Evolutionary conservation across 2,113 vertebrate species (phyloP), one percentile per base, ranked within the genome.

Genomic region (Mesembrinibis cayennensis): DNA sequence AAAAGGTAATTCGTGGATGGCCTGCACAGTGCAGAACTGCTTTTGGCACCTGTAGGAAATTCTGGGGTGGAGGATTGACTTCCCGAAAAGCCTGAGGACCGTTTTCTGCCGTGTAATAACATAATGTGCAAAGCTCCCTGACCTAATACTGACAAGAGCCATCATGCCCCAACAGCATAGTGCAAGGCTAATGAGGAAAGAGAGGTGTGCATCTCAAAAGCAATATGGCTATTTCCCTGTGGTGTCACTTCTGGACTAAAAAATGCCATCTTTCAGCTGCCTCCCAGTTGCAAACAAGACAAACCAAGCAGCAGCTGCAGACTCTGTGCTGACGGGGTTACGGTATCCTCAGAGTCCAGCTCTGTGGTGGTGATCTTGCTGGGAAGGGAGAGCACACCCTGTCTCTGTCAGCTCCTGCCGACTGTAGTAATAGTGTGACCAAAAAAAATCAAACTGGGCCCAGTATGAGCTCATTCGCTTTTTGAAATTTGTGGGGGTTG

Each of bases 151-250:
- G 3, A 44, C 1, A 2, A 78, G 10, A 73, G 1, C 34, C 2
- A 1, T 49, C 10, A 29, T 0, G 0, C 9, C 27, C n/a, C 3
- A 15, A 34, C 4, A 22, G 18, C 7, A 23, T 27, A 14, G 23
- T 29, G 7, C 56, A 49, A 77, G 22, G 16, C 6, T 71, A 58
- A 71, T 45, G 74, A 55, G 61, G 53, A 87, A 82, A 19, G 26
- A 79, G 19, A 73, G 30, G 11, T 1, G 1, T 0, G 0, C 30
- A 27, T 74, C 44, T 80, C 62, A 47, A 72, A 89, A 77, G 23
- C 16, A 62, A 45, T 23, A 21, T 0, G 2, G 6, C 27, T 83
- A 7, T 78, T 84, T 58, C 61, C 58, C 49, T 40, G 59, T 56
- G 34, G 42, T 73, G 6, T 9, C 14, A 29, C 18, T 58, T 56